A percentile compares a stretch with the other conserved stretches of the same genome.
These are phyloP conservation scores for Brienomyrus longianalis DNA, from an alignment of 2,113 vertebrate species.

Conservation along the genomic window DNA sequence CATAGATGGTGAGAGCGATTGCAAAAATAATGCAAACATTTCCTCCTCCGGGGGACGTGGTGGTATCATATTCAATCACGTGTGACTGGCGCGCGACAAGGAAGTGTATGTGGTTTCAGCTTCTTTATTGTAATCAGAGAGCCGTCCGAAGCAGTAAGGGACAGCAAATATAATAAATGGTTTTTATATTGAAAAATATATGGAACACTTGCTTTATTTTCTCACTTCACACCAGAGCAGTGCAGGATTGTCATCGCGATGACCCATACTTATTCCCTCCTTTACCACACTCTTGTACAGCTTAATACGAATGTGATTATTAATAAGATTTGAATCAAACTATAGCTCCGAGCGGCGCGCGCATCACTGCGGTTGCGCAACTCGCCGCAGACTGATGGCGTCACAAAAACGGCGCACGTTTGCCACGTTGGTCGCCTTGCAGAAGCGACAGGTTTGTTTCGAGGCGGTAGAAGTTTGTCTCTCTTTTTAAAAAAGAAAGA, in stretches of 20 bases:
- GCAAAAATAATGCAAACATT: background rate
- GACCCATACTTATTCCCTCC: background rate
- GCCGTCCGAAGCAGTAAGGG: background rate
- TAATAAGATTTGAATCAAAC: background rate
- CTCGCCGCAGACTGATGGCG: constrained; percentile 57
- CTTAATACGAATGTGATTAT: background rate
- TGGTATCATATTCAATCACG: background rate
- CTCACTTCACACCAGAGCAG: background rate
- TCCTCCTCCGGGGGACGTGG: background rate
- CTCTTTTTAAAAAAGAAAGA: background rate
- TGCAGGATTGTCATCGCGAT: background rate
- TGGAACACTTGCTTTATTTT: background rate
- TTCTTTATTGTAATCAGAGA: background rate
- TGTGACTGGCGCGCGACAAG: background rate
- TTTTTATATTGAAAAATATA: background rate
- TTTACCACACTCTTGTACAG: background rate
- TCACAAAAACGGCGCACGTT: constrained; percentile 38
- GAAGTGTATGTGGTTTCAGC: background rate
- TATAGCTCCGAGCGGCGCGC: background rate
- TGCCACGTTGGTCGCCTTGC: constrained; percentile 68
- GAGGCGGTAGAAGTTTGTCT: constrained; percentile 42
- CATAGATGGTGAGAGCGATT: background rate
- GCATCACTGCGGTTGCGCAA: background rate
- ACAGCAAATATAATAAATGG: background rate
- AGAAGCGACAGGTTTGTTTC: constrained; percentile 21